A percentile compares a stretch with the other conserved stretches of the same genome.
Conservation (phyloP, 37 sponge, comb jelly and placozoan species). For the Haliclona indistincta region DNA sequence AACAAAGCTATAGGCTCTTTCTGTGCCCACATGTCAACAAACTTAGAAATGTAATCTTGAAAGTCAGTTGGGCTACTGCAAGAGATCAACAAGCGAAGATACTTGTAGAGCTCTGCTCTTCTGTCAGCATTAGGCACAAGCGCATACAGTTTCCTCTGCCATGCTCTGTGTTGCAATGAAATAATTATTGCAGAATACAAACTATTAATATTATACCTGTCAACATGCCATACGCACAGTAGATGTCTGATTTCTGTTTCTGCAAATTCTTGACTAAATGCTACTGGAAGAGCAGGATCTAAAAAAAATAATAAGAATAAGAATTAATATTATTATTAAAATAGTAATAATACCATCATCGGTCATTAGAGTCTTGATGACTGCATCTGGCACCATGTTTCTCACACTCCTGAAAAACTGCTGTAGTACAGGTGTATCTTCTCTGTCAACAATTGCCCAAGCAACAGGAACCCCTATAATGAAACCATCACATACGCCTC, state of each 20-base stretch:
- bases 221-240: constrained; percentile 12
- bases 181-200: background rate
- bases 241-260: background rate
- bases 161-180: background rate
- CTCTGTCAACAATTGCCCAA: constrained; percentile 4
- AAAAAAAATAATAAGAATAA: background rate
- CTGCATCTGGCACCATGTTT: background rate
- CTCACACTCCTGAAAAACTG: background rate
- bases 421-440: background rate
- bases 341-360: background rate
- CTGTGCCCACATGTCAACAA: background rate
- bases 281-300: background rate
- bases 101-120: background rate
- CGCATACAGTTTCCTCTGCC: background rate
- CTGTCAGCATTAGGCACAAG: background rate
- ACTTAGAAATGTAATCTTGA: background rate
- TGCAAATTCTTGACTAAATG: constrained; percentile 3
- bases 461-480: constrained; percentile 5
- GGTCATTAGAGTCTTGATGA: background rate
- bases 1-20: background rate
- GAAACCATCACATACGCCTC: background rate
- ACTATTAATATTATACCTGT: background rate
- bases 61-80: background rate
- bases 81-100: background rate
- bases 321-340: background rate